phyloP scores from a whole-genome alignment of 2,888 invertebrate species.

The Caenorhabditis drosophilae region DNA sequence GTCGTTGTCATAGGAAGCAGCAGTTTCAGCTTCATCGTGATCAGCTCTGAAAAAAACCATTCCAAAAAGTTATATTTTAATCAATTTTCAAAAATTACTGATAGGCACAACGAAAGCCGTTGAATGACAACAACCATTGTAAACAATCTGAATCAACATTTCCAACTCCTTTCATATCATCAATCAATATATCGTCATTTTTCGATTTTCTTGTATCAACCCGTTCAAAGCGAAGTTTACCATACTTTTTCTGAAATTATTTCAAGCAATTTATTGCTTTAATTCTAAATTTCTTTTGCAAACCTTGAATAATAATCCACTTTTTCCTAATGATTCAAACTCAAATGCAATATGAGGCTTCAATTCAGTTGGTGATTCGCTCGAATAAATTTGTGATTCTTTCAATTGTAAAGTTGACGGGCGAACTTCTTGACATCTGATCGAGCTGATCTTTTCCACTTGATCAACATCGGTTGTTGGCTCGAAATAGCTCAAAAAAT shows the following conservation, averaged over 20 bases:
- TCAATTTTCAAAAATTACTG: conserved; percentile 6
- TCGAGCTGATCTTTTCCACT: not conserved
- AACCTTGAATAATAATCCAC: conserved; percentile 26
- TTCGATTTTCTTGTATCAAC: not conserved
- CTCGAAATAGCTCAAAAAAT: conserved; percentile 7
- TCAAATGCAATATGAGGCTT: conserved; percentile 8
- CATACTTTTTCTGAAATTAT: conserved; percentile 19
- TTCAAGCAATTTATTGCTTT: not conserved
- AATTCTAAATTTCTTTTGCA: not conserved
- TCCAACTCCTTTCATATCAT: conserved; percentile 9
- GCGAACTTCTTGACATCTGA: not conserved
- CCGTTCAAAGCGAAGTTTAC: conserved; percentile 19
- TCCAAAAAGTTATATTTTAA: no score
- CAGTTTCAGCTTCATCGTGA: no score
- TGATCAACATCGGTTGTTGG: not conserved
- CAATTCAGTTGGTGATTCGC: not conserved
- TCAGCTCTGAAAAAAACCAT: no score
- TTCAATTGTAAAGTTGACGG: not conserved
- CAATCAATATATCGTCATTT: conserved; percentile 8
- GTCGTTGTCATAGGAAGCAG: not conserved
- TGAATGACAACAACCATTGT: conserved; percentile 26
- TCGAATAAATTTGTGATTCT: conserved; percentile 6
- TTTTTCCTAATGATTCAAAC: conserved; percentile 5
- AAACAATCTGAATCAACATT: conserved; percentile 20
- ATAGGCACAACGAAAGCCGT: conserved; percentile 22